Percentiles rank a stretch among this genome's conserved stretches.
These are phyloP conservation scores for Calypte anna DNA, from an alignment of 2,113 vertebrate species.

Conservation along the genomic window DNA sequence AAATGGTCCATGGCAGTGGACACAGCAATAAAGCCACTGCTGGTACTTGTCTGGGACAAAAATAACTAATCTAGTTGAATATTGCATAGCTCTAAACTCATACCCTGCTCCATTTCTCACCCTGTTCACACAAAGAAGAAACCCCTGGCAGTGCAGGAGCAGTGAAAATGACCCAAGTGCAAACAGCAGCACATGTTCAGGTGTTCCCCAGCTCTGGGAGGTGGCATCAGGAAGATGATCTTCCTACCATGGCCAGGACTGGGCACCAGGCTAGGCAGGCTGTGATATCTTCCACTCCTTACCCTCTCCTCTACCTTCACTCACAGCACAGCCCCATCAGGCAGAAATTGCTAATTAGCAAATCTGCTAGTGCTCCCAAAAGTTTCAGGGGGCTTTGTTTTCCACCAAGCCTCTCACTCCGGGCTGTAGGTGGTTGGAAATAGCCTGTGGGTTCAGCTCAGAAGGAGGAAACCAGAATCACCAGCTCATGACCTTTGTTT, in stretches of 20 bases:
- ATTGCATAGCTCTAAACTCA: not conserved
- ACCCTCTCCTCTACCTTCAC: not conserved
- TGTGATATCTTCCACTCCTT: not conserved
- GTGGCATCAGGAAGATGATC: not conserved
- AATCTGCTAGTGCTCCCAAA: not conserved
- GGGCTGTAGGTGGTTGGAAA: not conserved
- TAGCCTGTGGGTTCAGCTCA: not conserved
- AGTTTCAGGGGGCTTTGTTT: not conserved
- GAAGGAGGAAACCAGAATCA: not conserved
- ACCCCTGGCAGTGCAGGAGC: not conserved
- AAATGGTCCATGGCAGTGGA: not conserved
- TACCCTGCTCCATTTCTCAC: not conserved
- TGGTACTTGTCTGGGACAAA: not conserved
- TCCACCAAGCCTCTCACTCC: not conserved
- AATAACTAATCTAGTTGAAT: not conserved
- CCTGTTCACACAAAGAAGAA: not conserved
- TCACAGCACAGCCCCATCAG: accelerated
- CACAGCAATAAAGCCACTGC: not conserved
- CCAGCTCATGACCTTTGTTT: not conserved
- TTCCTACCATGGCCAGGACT: accelerated
- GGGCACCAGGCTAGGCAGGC: not conserved
- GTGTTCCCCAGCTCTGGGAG: not conserved
- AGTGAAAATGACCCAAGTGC: not conserved
- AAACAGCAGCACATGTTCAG: not conserved
- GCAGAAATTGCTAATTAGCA: not conserved